Evolutionary conservation across 2,113 vertebrate genomes (phyloP).

Genomic region (Capreolus pygargus): DNA sequence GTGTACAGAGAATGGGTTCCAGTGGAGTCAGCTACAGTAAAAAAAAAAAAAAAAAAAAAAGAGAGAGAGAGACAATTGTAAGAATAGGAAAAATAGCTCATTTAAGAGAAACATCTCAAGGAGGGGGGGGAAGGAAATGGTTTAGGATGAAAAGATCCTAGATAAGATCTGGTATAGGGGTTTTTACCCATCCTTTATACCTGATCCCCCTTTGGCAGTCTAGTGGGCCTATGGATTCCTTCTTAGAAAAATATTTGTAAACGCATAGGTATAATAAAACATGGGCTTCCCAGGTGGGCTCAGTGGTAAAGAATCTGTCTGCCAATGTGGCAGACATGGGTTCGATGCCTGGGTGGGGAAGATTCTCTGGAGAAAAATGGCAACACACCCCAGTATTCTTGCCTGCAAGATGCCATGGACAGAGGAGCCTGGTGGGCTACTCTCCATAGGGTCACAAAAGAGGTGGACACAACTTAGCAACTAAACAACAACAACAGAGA

Average conservation of each 20-base stretch:
- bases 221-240: background rate
- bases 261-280: background rate
- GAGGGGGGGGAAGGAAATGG: background rate
- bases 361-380: background rate
- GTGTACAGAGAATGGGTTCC: slow-evolving; percentile 96
- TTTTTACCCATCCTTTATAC: background rate
- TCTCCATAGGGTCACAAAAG: background rate
- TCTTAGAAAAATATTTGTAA: background rate
- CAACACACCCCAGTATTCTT: background rate
- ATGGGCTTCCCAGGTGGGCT: background rate
- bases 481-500: background rate
- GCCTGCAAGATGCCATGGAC: background rate
- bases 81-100: background rate
- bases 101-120: background rate
- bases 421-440: background rate
- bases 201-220: background rate
- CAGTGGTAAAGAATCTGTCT: background rate
- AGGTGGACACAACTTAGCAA: background rate
- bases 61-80: background rate
- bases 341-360: background rate
- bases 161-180: background rate
- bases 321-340: background rate
- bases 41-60: slow-evolving; percentile 52
- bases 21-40: slow-evolving; percentile 92
- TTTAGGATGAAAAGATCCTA: background rate